phyloP scores from a whole-genome alignment of 2,113 vertebrate species.

The Gymnorhina tibicen region DNA sequence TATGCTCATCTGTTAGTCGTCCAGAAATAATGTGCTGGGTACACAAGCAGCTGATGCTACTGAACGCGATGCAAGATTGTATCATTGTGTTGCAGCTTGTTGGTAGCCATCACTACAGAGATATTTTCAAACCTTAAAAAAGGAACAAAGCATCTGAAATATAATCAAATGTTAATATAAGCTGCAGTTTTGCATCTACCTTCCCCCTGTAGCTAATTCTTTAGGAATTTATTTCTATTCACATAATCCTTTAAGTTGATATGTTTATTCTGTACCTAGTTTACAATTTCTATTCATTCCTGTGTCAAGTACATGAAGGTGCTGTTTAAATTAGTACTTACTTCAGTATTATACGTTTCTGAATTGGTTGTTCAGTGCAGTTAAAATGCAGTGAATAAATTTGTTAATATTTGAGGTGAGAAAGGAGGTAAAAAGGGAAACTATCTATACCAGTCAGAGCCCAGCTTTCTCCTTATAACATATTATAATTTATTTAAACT shows the following conservation, averaged over 20 bases:
- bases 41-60: slow-evolving; percentile 22
- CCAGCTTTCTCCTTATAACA: background rate
- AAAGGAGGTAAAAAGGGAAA: background rate
- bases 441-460: background rate
- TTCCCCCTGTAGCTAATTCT: background rate
- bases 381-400: background rate
- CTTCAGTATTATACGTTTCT: background rate
- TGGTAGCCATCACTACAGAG: background rate
- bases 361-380: background rate
- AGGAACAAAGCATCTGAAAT: background rate
- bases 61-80: background rate
- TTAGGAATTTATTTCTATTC: background rate
- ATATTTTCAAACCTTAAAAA: background rate
- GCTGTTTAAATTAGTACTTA: background rate
- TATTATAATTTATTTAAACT: slow-evolving; percentile 67
- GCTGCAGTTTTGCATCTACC: background rate
- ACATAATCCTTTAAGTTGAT: background rate
- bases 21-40: slow-evolving; percentile 45
- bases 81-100: background rate
- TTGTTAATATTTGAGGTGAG: background rate
- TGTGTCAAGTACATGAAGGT: background rate
- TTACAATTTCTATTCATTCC: background rate
- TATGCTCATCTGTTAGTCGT: background rate
- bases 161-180: background rate
- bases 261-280: background rate